Base-by-base conservation (phyloP, 2,888 invertebrate species). In the Macrostomum cliftonense region DNA sequence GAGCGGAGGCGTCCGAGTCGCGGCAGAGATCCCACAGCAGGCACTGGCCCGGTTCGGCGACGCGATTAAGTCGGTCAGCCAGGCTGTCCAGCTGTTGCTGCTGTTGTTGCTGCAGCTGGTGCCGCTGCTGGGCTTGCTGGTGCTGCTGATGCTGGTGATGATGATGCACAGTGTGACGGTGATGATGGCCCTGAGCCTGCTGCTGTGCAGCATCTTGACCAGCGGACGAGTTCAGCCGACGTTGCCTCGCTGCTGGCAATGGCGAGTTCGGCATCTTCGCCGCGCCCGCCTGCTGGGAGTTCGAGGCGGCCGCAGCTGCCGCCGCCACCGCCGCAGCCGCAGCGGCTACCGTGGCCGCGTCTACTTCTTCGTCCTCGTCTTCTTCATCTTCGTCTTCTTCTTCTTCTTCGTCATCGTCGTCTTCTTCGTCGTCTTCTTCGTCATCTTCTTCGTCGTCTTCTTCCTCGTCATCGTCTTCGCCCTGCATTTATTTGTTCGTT, bases 391-490 rank as follows among this genome's bases (percentile, higher is more conserved):
- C 39, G n/a, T 37, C 16, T 21, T 36, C 37, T 17, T 14, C 28
- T 28, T 28, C 28, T 28, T 28, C 28, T 28, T 28, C 28, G 28
- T 28, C 28, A 7, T 28, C 28, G 9, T 28, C 28, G 28, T 28
- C 28, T 28, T 28, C 28, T 9, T 28, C 28, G 4, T 28, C 28
- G 4, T 28, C 28, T 9, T 28, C 28, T 28, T 28, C n/a, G n/a
- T n/a, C n/a, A n/a, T n/a, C n/a, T 42, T 14, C 21, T 42, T 12
- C 12, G 2, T 2, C 4, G 13, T 14, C 12, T 14, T 2, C 36
- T 21, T 44, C 39, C 19, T 82, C 84, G 63, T 84, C 84, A 62
- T 86, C 86, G 61, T 85, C 84, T 61, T 82, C 81, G 9, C 28
- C 28, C 28, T 28, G 28, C 5, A 9, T 28, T 28, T 7, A 28